Conservation (phyloP, 2,113 vertebrate species). For the Peromyscus polionotus region DNA sequence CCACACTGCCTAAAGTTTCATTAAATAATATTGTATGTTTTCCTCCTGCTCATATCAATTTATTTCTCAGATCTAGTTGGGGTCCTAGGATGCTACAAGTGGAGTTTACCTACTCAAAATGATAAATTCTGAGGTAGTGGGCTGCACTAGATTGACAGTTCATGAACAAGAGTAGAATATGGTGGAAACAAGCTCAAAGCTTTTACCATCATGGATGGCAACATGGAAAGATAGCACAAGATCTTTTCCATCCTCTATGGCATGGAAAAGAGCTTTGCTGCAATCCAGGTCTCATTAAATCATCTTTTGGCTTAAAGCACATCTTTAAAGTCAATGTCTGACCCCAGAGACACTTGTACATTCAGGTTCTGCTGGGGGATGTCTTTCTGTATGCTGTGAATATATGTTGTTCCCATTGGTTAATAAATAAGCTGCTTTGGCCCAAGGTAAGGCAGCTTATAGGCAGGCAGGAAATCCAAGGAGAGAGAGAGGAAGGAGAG, state of each 20-base stretch:
- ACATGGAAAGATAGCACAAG: background rate
- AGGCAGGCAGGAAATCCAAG: too few species aligned
- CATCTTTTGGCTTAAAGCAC: background rate
- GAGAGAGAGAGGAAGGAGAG: too few species aligned
- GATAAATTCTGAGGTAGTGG: background rate
- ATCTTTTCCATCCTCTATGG: background rate
- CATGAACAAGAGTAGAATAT: background rate
- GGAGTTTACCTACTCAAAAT: background rate
- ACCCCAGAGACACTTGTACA: too few species aligned
- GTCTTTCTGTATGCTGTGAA: too few species aligned
- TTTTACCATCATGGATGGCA: background rate
- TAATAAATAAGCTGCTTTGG: too few species aligned
- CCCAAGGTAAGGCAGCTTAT: too few species aligned
- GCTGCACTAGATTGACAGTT: background rate
- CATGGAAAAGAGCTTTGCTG: background rate
- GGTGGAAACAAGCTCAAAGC: background rate
- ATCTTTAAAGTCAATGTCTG: background rate
- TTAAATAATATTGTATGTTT: background rate
- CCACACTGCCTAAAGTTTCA: background rate
- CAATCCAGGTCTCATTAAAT: background rate
- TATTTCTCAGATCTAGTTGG: background rate
- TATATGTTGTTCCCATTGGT: too few species aligned
- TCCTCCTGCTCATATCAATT: background rate
- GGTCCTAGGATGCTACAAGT: background rate
- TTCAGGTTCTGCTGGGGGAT: too few species aligned